A percentile compares a stretch with the other conserved stretches of the same genome.
Evolutionary conservation across 1,140 invertebrate genomes (phyloP).

Genomic region (Cherax quadricarinatus): DNA sequence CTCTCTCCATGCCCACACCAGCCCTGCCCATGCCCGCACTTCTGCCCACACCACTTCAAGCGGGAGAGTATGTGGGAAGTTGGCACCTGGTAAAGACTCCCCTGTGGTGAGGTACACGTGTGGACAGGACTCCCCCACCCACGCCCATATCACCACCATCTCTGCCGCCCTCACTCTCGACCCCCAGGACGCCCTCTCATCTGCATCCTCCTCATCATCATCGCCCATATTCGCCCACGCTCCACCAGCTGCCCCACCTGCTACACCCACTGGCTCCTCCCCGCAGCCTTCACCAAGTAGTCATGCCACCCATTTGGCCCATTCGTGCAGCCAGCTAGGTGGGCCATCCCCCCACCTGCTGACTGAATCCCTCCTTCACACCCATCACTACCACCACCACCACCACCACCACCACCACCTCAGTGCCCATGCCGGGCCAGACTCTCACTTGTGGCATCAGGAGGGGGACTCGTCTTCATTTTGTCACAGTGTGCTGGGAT

Average conservation of each 20-base stretch:
- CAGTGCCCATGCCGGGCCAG: background rate
- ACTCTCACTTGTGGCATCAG: background rate
- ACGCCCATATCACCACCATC: conserved; percentile 6
- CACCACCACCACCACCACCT: background rate
- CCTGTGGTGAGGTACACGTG: conserved; percentile 7
- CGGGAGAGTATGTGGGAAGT: background rate
- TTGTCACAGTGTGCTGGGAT: background rate
- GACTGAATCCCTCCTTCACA: background rate
- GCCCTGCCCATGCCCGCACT: background rate
- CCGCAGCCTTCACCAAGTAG: background rate
- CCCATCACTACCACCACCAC: background rate
- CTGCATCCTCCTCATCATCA: background rate
- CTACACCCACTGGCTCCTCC: background rate
- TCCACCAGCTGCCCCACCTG: background rate
- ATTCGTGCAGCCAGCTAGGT: background rate
- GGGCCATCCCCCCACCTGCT: background rate
- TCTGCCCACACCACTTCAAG: background rate
- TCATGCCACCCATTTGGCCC: background rate
- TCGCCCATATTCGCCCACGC: background rate
- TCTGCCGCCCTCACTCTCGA: background rate
- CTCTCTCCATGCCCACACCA: conserved; percentile 40
- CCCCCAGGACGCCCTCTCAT: background rate
- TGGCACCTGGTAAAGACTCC: background rate
- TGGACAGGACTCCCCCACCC: background rate
- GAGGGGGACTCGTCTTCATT: background rate